Base-by-base conservation (phyloP, 1,140 invertebrate species). In the Epicauta chinensis region DNA sequence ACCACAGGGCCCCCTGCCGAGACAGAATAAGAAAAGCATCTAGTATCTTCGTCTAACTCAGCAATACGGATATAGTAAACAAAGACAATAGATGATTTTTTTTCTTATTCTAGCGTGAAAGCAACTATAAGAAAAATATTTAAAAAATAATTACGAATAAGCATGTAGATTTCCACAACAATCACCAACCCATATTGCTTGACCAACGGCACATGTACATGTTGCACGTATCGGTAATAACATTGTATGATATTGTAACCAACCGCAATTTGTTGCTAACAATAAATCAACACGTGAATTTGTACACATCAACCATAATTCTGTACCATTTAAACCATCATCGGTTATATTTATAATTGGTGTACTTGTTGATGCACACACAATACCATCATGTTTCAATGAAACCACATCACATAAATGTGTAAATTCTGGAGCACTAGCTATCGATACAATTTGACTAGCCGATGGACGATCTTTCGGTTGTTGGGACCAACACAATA, bases 401-500 rank as follows among this genome's bases (percentile, higher is more conserved):
- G 82, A 77, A 1, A 89, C 80, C 1, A 90, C 87, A 71, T 97
- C 92, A 29, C 86, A 73, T 23, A 97, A 70, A 71, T 94, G 89
- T 3, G 85, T 87, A 71, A 94, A 96, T 74, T 98, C 95, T 0
- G 94, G 93, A 1, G 92, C 91, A 10, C 83, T 86, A 0, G 87
- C 86, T 40, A 97, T 91, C 0, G 87, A 88, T 10, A 97, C 90
- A 31, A 98, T 89, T 69, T 97, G 91, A 65, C 89, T 91, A 0
- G 94, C 92, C 0, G 91, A 89, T 0, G 96, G 95, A 29, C 96
- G 77, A 62, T 88, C 80, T 56, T 83, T 82, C 0, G 93, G 89
- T 62, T 87, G 82, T 56, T 94, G 89, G 2, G 87, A 81, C 96
- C 96, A 99, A 66, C 93, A 97, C 1, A 92, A 77, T 0, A 92